phyloP scores from a whole-genome alignment of 2,888 invertebrate species.

The Drosophila pullipes region DNA sequence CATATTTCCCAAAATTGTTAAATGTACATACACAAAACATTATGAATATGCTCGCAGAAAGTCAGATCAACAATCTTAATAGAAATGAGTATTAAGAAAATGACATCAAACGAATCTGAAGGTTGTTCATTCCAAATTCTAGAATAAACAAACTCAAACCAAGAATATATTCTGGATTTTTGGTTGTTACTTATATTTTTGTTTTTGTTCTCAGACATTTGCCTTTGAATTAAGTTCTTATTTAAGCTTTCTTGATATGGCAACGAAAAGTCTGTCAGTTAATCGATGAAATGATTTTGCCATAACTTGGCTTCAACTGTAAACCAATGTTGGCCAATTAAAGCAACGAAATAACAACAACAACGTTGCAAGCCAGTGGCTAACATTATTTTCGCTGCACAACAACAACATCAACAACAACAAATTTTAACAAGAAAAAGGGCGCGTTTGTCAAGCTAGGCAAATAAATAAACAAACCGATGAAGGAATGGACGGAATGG shows the following conservation, averaged over 20 bases:
- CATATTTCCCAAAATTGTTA: background rate
- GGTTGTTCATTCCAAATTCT: background rate
- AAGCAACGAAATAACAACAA: constrained; percentile 52
- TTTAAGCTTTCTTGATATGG: background rate
- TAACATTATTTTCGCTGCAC: constrained; percentile 25
- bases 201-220: background rate
- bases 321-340: constrained; percentile 60
- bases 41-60: background rate
- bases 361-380: constrained; percentile 27
- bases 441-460: constrained; percentile 42
- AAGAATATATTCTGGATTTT: background rate
- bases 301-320: constrained; percentile 19
- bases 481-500: constrained; percentile 25
- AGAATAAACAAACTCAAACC: background rate
- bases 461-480: constrained; percentile 65
- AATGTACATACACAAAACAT: background rate
- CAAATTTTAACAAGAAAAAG: constrained; percentile 11
- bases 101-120: background rate
- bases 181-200: background rate
- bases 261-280: constrained; percentile 7
- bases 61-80: background rate
- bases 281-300: constrained; percentile 5
- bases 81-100: background rate
- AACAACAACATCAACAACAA: background rate
- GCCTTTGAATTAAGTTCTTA: background rate